A percentile compares a stretch with the other conserved stretches of the same genome.
Evolutionary conservation across 2,888 invertebrate species (phyloP).

Genomic region (Electrophaes corylata): DNA sequence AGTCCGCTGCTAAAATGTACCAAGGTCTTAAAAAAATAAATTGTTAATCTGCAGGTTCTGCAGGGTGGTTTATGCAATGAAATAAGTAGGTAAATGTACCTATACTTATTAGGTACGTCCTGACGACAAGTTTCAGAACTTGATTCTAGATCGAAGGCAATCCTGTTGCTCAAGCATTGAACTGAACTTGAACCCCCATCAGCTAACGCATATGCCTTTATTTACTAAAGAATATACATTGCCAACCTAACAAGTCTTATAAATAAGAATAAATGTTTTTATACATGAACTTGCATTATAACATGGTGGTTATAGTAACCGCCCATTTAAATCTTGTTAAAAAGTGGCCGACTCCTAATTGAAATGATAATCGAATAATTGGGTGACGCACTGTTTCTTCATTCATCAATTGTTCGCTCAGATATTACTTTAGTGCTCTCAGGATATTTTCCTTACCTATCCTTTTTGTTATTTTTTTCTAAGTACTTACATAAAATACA

Average conservation of each 20-base stretch:
- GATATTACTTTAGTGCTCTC: no score
- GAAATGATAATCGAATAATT: slow-evolving; percentile 4
- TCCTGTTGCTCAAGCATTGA: slow-evolving; percentile 15
- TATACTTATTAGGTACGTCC: no score
- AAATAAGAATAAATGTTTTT: background rate
- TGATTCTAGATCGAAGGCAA: slow-evolving; percentile 11
- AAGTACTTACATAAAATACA: no score
- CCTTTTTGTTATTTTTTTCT: no score
- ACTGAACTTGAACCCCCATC: slow-evolving; percentile 19
- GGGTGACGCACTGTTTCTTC: slow-evolving; percentile 21
- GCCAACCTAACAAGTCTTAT: background rate
- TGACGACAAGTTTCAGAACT: slow-evolving; percentile 10
- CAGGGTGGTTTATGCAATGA: background rate
- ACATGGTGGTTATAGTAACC: background rate
- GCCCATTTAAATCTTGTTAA: background rate
- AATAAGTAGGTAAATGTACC: no score
- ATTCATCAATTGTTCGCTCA: slow-evolving; percentile 17
- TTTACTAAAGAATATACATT: background rate
- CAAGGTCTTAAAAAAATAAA: background rate
- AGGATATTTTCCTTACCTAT: no score
- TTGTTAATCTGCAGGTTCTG: background rate
- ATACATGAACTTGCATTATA: background rate
- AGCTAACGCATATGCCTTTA: background rate
- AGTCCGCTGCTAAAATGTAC: background rate
- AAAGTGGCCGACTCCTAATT: slow-evolving; percentile 10